Base-by-base conservation (phyloP, 2,888 invertebrate species). In the Galerucella calmariensis region DNA sequence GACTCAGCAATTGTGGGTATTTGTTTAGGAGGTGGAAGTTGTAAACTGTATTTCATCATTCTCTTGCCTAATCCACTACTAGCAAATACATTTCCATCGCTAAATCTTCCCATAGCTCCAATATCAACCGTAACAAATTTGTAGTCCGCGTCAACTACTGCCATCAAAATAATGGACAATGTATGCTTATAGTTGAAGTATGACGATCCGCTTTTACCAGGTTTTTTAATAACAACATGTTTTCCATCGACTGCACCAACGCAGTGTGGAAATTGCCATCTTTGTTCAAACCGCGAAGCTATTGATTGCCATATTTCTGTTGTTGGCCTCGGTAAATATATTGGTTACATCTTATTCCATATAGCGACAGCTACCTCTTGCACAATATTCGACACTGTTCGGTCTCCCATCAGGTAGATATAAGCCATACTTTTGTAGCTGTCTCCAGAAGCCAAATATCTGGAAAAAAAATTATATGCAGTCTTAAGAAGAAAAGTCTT, bases 361-460 rank as follows among this genome's bases (percentile, higher is more conserved):
- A 84, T 82, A 51, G 82, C 81, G 16, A 65, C 68, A 72, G 80
- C 82, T 53, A 83, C 81, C 78, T 83, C 82, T 75, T 77, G 62
- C 24, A 84, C 82, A 69, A 87, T 84, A 81, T 85, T 72, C 84
- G 87, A 79, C 84, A 85, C 71, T 84, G 86, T 72, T 56, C 62
- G 46, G 51, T 69, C 67, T 44, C 77, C 75, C 69, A 79, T 44
- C 41, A 71, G 56, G 68, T 72, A 79, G 59, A 46, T 74, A 44
- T 62, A 75, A 16, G 75, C 75, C 16, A 78, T 77, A 69, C 70
- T 79, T 72, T 65, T 74, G 63, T 67, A 78, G 56, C 62, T 68
- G 65, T 74, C 76, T 27, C 75, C 75, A 41, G 75, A 69, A n/a
- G 74, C 72, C 35, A 71, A 61, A 76, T 44, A 72, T 46, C 76